Percentiles rank a stretch among this genome's conserved stretches.
phyloP scores from a whole-genome alignment of 2,888 invertebrate genomes.

The Agapetus fuscipes region DNA sequence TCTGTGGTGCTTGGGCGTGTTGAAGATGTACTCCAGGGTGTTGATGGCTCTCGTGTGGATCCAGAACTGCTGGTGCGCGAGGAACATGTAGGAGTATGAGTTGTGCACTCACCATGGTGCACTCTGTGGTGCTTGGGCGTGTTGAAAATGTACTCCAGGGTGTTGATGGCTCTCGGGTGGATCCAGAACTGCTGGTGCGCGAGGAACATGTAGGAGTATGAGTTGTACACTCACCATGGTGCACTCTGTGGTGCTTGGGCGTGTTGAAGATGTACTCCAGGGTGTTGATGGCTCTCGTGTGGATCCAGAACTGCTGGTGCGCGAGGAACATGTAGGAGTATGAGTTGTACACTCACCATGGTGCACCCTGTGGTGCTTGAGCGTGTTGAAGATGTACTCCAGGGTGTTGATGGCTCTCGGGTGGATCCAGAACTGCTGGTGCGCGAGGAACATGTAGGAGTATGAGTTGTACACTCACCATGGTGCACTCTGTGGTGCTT shows the following conservation, averaged over 20 bases:
- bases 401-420: constrained; percentile 71
- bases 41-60: constrained; percentile 80
- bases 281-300: constrained; percentile 71
- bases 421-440: constrained; percentile 90
- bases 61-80: constrained; percentile 87
- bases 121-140: constrained; percentile 86
- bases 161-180: constrained; percentile 74
- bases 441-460: constrained; percentile 76
- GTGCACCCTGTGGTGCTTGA: constrained; percentile 81
- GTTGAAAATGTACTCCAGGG: constrained; percentile 74
- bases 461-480: constrained; percentile 51
- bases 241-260: constrained; percentile 81
- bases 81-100: too few species aligned
- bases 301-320: constrained; percentile 89
- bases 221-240: constrained; percentile 60
- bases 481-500: constrained; percentile 84
- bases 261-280: constrained; percentile 81
- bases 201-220: too few species aligned
- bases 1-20: constrained; percentile 85
- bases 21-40: constrained; percentile 72
- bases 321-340: too few species aligned
- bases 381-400: constrained; percentile 80
- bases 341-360: constrained; percentile 58
- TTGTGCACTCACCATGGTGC: constrained; percentile 68
- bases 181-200: constrained; percentile 91